These are phyloP conservation scores for Ametastegia equiseti DNA, from an alignment of 2,888 invertebrate genomes.

Conservation along the genomic window DNA sequence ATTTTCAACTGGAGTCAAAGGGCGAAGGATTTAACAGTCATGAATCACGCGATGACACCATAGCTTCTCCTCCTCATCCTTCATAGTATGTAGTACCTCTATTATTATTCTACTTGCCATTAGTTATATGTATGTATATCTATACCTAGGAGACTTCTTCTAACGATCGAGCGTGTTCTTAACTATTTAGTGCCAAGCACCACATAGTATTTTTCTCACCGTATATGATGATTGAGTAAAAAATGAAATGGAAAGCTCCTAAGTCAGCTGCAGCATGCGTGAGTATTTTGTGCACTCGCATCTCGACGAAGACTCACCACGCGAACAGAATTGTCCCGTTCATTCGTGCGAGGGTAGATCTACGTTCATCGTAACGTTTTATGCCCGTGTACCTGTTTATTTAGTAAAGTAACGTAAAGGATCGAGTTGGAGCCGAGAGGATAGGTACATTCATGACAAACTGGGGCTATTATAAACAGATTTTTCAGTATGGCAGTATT, in stretches of 20 bases:
- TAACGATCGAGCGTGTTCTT: slow-evolving; percentile 34
- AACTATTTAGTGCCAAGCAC: slow-evolving; percentile 9
- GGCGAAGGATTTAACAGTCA: slow-evolving; percentile 30
- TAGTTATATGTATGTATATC: background rate
- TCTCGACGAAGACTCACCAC: background rate
- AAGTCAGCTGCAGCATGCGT: background rate
- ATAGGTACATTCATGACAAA: background rate
- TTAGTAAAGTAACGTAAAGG: background rate
- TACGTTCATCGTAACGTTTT: background rate
- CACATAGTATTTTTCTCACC: background rate
- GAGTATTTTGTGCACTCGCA: background rate
- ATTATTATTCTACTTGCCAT: slow-evolving; percentile 26
- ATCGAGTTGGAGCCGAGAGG: background rate
- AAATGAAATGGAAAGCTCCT: background rate
- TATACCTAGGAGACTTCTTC: background rate
- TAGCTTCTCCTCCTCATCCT: background rate
- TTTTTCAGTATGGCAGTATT: background rate
- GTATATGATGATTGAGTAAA: background rate
- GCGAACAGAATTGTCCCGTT: background rate
- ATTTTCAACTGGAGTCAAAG: slow-evolving; percentile 7
- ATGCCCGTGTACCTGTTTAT: background rate
- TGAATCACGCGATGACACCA: slow-evolving; percentile 28
- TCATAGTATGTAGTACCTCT: too few species aligned
- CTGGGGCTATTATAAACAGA: background rate
- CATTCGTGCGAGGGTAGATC: background rate